Base-by-base conservation (phyloP, 2,888 invertebrate genomes). In the Lysandra bellargus region DNA sequence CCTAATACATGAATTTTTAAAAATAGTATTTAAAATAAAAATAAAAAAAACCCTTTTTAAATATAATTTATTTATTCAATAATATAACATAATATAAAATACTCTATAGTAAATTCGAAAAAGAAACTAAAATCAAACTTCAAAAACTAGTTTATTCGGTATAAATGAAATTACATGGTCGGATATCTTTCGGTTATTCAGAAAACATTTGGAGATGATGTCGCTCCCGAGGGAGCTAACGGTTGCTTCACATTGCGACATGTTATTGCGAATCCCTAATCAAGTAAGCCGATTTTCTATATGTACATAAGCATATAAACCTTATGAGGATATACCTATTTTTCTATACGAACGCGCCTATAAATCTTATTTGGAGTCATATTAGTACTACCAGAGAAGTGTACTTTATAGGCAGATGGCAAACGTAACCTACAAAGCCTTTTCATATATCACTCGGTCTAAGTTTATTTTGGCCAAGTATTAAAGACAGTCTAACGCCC, bases 201-300 rank as follows among this genome's bases (percentile, higher is more conserved):
- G 64, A 64, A 30, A 64, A 64, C 12, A 64, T 64, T 64, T 64
- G 30, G 64, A 23, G 30, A 12, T 30, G 64, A 64, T 64, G 9
- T 64, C 12, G 14, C 30, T 64, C 30, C 64, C 64, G 64, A 61
- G 61, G 61, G 61, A 61, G 61, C 4, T 64, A 30, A 30, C 30
- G 64, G 64, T 12, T 30, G 12, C 30, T 64, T 64, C 30, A 64
- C 30, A 64, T 64, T 30, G 30, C 64, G 64, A 64, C 64, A 64
- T 30, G 23, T 64, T 64, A 64, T 64, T 64, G 64, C 64, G 64
- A 33, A 64, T 64, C 30, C 64, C 64, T 64, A 64, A 30, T 64
- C 30, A 64, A 64, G 64, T 64, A 64, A 61, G 61, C 23, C 23
- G 9, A 7, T 61, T 61, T 61, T 30, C 23, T 64, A 33, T 64